Percentiles rank a stretch among this genome's conserved stretches.
These are phyloP conservation scores for Rhopalosiphum padi DNA, from an alignment of 1,140 invertebrate species.

Conservation along the genomic window DNA sequence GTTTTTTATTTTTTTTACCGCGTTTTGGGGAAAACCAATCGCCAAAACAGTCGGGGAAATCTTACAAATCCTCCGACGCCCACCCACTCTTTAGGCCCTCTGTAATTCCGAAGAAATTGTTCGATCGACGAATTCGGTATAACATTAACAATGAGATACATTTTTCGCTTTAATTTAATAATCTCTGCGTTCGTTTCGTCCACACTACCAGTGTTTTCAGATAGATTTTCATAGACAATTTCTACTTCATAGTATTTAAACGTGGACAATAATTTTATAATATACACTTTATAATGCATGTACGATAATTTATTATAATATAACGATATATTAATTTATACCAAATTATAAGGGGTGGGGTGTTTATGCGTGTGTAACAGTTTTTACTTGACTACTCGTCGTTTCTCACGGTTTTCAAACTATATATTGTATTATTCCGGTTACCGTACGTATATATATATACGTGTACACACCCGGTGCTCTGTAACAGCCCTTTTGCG, in stretches of 20 bases:
- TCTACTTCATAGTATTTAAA: too few species aligned
- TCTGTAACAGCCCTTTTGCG: background rate
- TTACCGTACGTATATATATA: background rate
- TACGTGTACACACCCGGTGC: background rate
- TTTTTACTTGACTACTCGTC: background rate
- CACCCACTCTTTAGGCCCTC: background rate
- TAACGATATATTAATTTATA: background rate
- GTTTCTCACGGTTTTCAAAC: conserved; percentile 24
- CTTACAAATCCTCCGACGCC: background rate
- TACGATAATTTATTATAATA: background rate
- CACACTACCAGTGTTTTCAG: too few species aligned
- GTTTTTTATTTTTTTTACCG: background rate
- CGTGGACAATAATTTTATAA: too few species aligned
- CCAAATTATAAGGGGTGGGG: background rate
- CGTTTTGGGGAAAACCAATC: background rate
- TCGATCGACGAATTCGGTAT: background rate
- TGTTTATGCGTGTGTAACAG: background rate
- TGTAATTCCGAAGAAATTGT: background rate
- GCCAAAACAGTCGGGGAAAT: background rate
- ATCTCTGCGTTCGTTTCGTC: too few species aligned
- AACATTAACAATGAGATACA: too few species aligned
- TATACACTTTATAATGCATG: too few species aligned
- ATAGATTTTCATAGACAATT: too few species aligned
- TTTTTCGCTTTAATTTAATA: too few species aligned
- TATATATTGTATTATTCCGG: background rate